Conservation (phyloP, 2,113 vertebrate species). For the Solea solea region DNA sequence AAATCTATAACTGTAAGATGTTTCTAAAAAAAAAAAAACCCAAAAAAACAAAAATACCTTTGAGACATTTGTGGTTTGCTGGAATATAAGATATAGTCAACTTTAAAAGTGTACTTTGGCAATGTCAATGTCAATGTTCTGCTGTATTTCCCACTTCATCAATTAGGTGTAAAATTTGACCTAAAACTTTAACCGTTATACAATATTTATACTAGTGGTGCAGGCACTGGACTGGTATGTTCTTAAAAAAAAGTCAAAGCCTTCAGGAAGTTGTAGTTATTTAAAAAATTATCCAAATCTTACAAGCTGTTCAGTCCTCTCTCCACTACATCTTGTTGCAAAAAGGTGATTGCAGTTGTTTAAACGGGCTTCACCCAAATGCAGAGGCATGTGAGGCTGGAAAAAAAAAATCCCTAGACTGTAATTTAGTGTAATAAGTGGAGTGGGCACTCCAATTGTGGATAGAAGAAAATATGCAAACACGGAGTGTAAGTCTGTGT, state of each 20-base stretch:
- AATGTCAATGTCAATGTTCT: too few relatives aligned
- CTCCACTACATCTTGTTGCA: not conserved
- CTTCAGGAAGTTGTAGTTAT: not conserved
- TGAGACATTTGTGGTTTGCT: too few relatives aligned
- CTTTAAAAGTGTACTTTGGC: too few relatives aligned
- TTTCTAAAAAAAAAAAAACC: too few relatives aligned
- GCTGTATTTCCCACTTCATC: too few relatives aligned
- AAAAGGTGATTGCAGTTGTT: not conserved
- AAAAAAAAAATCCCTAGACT: not conserved
- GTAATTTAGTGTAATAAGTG: constrained; percentile 32
- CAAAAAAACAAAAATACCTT: too few relatives aligned
- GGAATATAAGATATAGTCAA: too few relatives aligned
- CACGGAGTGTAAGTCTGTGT: constrained; percentile 23
- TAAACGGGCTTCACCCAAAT: not conserved
- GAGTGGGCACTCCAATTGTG: constrained; percentile 29
- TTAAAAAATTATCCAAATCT: too few relatives aligned
- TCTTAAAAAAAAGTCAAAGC: constrained; percentile 1
- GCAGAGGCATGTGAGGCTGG: not conserved
- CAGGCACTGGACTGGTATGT: constrained; percentile 2
- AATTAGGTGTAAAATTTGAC: not conserved
- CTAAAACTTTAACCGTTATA: not conserved
- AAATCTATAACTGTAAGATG: too few relatives aligned
- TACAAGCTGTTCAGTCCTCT: not conserved
- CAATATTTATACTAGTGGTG: not conserved
- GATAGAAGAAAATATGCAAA: constrained; percentile 34